These are phyloP conservation scores for Sycobia sp. DNA, from an alignment of 1,140 invertebrate species.

Conservation along the genomic window DNA sequence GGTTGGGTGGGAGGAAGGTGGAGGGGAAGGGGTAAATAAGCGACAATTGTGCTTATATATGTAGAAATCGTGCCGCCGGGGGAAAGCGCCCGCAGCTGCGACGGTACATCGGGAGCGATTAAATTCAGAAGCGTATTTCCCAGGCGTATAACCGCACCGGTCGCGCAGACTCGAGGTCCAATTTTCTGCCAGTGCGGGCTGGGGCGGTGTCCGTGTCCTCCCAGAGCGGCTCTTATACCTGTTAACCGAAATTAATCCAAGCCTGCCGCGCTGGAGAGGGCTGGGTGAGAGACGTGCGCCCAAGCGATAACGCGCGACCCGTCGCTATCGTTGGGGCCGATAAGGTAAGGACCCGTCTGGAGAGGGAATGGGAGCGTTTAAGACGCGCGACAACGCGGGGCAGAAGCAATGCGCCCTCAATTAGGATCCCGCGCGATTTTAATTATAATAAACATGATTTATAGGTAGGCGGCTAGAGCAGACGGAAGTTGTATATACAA, in stretches of 20 bases:
- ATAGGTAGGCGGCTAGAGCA: not conserved
- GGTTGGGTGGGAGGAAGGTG: too few relatives aligned
- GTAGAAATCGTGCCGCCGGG: too few relatives aligned
- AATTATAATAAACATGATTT: constrained; percentile 36
- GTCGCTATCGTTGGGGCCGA: not conserved
- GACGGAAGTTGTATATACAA: too few relatives aligned
- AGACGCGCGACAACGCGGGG: too few relatives aligned
- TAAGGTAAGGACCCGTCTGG: not conserved
- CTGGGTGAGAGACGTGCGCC: not conserved
- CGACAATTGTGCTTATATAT: too few relatives aligned
- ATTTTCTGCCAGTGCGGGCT: constrained; percentile 18
- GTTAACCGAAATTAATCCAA: constrained; percentile 40
- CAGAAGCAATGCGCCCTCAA: too few relatives aligned
- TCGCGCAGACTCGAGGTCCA: constrained; percentile 6
- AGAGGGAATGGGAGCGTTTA: not conserved
- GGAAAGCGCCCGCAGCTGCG: not conserved
- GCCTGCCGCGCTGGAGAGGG: not conserved
- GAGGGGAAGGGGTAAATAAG: too few relatives aligned
- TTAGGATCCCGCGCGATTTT: constrained; percentile 33
- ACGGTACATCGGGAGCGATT: constrained; percentile 32
- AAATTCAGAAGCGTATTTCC: constrained; percentile 38
- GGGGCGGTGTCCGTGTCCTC: constrained; percentile 12
- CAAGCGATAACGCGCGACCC: constrained; percentile 15
- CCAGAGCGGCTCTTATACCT: constrained; percentile 39
- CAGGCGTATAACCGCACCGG: constrained; percentile 32